Percentiles rank a stretch among this genome's conserved stretches.
These are phyloP conservation scores for Lithophane leautieri DNA, from an alignment of 2,888 invertebrate species.

Conservation along the genomic window DNA sequence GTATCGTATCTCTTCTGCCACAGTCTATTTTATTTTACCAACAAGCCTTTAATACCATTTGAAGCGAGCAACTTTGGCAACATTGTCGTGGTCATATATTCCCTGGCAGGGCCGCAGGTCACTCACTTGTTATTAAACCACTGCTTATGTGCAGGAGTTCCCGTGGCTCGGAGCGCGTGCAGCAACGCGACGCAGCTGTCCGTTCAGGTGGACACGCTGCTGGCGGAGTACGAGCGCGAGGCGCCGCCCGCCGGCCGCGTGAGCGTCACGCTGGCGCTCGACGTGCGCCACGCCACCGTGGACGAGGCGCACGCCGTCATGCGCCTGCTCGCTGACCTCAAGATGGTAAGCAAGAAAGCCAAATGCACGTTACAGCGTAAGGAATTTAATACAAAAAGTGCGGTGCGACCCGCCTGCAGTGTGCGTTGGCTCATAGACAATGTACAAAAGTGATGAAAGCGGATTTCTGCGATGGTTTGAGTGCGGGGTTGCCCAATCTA, in stretches of 20 bases:
- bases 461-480: background rate
- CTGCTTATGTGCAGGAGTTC: conserved; percentile 32
- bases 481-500: background rate
- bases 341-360: conserved; percentile 86
- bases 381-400: background rate
- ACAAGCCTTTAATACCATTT: background rate
- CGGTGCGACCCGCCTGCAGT: background rate
- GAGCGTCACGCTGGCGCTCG: conserved; percentile 88
- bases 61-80: background rate
- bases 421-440: background rate
- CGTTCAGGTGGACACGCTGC: conserved; percentile 79
- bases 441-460: background rate
- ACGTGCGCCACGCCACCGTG: conserved; percentile 92
- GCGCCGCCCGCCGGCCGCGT: conserved; percentile 77
- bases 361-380: background rate
- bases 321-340: conserved; percentile 83
- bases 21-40: background rate
- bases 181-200: conserved; percentile 77
- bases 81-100: background rate
- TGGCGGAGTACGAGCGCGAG: conserved; percentile 86
- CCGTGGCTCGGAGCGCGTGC: conserved; percentile 63
- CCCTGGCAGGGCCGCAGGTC: background rate
- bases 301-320: conserved; percentile 92
- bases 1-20: background rate
- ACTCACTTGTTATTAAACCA: background rate